Conservation (phyloP, 92 coral and sea anemone genomes). For the Epizoanthus ramosus region DNA sequence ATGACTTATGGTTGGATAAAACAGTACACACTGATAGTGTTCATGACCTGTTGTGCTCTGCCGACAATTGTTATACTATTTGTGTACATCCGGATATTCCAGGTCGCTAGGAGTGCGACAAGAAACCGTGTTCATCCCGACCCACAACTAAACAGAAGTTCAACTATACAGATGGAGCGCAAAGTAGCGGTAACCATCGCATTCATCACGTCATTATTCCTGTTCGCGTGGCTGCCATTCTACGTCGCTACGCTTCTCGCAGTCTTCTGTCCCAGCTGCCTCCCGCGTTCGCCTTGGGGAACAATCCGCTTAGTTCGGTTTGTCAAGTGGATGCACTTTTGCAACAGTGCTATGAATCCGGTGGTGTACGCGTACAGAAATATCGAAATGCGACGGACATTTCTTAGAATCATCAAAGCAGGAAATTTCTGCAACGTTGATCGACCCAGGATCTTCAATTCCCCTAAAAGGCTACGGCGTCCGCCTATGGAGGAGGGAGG, state of each 20-base stretch:
- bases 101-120: conserved; percentile 54
- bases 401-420: conserved; percentile 32
- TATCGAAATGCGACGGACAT: conserved; percentile 70
- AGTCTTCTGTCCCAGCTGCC: conserved; percentile 53
- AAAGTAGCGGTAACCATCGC: conserved; percentile 65
- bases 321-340: conserved; percentile 89
- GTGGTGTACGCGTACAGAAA: conserved; percentile 88
- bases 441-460: neutral
- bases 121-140: conserved; percentile 41
- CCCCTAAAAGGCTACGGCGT: neutral
- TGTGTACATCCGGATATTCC: conserved; percentile 64
- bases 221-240: conserved; percentile 81
- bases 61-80: conserved; percentile 54
- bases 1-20: neutral
- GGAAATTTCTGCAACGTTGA: conserved; percentile 8
- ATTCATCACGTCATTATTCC: conserved; percentile 60
- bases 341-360: conserved; percentile 91
- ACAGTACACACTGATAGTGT: conserved; percentile 44
- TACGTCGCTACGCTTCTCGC: conserved; percentile 58
- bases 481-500: neutral
- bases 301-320: conserved; percentile 52
- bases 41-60: conserved; percentile 55
- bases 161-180: conserved; percentile 52
- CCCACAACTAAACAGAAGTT: conserved; percentile 2
- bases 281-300: conserved; percentile 44